A percentile compares a stretch with the other conserved stretches of the same genome.
Conservation (phyloP, 2,888 invertebrate genomes). For the Caenorhabditis panamensis region DNA sequence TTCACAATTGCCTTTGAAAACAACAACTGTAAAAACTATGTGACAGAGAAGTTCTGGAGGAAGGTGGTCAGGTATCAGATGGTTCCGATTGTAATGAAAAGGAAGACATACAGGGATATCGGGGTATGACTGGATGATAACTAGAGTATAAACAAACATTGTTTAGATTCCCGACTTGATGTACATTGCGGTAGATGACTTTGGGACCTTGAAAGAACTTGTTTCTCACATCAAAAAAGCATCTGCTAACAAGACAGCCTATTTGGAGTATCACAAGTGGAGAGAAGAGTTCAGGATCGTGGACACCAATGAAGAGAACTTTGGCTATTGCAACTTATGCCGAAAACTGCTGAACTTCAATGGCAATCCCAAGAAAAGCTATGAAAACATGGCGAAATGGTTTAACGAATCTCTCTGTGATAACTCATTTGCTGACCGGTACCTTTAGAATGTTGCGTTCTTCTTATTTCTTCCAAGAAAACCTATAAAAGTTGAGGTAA, state of each 20-base stretch:
- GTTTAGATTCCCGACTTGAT: slow-evolving; percentile 62
- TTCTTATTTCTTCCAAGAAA: not conserved
- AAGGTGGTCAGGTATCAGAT: slow-evolving; percentile 42
- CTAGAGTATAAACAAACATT: not conserved
- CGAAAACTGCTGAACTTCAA: not conserved
- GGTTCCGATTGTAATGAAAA: slow-evolving; percentile 62
- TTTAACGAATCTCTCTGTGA: slow-evolving; percentile 6
- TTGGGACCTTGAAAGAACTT: slow-evolving; percentile 43
- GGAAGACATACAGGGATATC: slow-evolving; percentile 60
- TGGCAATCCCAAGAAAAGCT: slow-evolving; percentile 1
- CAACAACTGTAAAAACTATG: slow-evolving; percentile 69
- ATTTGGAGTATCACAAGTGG: slow-evolving; percentile 67
- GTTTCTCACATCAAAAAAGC: slow-evolving; percentile 48
- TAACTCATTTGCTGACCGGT: slow-evolving; percentile 19
- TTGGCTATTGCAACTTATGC: slow-evolving; percentile 25
- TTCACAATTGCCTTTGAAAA: slow-evolving; percentile 71
- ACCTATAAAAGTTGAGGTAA: no score
- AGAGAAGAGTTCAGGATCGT: slow-evolving; percentile 41
- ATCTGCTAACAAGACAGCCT: slow-evolving; percentile 21
- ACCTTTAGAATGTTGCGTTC: no score
- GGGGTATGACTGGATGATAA: slow-evolving; percentile 36
- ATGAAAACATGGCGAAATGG: slow-evolving; percentile 9
- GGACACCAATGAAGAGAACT: slow-evolving; percentile 4
- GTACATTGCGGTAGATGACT: slow-evolving; percentile 67
- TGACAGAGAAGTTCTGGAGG: slow-evolving; percentile 72